phyloP scores from a whole-genome alignment of 2,888 invertebrate genomes.

The Lutraria lutraria region DNA sequence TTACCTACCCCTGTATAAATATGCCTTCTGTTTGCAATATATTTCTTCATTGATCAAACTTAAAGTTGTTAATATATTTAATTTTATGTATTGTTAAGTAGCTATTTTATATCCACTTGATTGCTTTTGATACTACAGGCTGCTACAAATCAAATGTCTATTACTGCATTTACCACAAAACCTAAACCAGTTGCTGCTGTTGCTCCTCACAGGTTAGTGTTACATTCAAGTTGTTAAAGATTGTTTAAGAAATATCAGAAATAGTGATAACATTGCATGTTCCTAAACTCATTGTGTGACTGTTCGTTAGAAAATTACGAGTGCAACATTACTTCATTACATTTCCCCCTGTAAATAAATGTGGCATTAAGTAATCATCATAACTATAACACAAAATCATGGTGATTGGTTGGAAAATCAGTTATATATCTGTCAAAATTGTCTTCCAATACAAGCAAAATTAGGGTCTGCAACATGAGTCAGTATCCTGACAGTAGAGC shows the following conservation, averaged over 20 bases:
- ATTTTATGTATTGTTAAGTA: not conserved
- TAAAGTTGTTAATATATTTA: not conserved
- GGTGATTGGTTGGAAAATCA: too few relatives aligned
- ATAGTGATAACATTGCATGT: not conserved
- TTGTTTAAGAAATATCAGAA: not conserved
- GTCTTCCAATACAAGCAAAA: too few relatives aligned
- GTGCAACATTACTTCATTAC: too few relatives aligned
- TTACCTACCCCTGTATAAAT: not conserved
- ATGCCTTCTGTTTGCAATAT: too few relatives aligned
- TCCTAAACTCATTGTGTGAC: not conserved
- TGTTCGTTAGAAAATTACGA: too few relatives aligned
- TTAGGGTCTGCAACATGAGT: too few relatives aligned
- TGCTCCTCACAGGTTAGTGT: slow-evolving; percentile 77
- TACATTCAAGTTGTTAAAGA: not conserved
- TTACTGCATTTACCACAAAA: slow-evolving; percentile 74
- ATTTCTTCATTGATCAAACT: too few relatives aligned
- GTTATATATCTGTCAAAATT: too few relatives aligned
- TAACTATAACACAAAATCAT: too few relatives aligned
- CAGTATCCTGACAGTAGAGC: too few relatives aligned
- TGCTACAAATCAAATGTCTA: slow-evolving; percentile 71
- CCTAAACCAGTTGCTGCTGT: slow-evolving; percentile 80
- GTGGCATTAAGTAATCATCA: too few relatives aligned
- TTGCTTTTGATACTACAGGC: slow-evolving; percentile 30
- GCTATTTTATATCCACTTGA: not conserved
- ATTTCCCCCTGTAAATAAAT: too few relatives aligned